Percentiles rank a stretch among this genome's conserved stretches.
Evolutionary conservation across 1,140 invertebrate genomes (phyloP).

Genomic region (Sinella curviseta): DNA sequence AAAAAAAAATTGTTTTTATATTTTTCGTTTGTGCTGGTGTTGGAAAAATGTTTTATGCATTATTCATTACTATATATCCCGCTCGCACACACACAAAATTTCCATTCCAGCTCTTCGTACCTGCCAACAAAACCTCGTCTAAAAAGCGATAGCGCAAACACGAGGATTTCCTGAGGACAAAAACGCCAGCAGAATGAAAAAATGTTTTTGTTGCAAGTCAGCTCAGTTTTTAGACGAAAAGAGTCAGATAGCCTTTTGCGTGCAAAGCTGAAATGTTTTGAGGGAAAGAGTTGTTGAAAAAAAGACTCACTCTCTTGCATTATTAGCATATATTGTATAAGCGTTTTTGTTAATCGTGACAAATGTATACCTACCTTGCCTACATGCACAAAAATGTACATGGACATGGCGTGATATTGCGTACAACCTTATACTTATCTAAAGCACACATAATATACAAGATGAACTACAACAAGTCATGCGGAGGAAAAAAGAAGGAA

Average conservation of each 20-base stretch:
- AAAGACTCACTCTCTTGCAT: too few species aligned
- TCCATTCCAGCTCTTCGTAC: neutral
- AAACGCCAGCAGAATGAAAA: slow-evolving; percentile 8
- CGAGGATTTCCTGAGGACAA: neutral
- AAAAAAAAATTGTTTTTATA: too few species aligned
- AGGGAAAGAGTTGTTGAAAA: neutral
- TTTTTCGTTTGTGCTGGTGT: neutral
- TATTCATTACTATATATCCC: slow-evolving; percentile 9
- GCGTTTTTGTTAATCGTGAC: too few species aligned
- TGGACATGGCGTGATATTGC: too few species aligned
- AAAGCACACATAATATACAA: too few species aligned
- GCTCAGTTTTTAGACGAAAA: neutral
- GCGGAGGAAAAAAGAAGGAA: too few species aligned
- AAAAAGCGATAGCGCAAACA: neutral
- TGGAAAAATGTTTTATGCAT: slow-evolving; percentile 12
- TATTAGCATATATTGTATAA: too few species aligned
- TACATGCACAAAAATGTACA: too few species aligned
- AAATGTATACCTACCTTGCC: too few species aligned
- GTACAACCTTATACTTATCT: too few species aligned
- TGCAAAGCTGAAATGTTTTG: slow-evolving; percentile 15
- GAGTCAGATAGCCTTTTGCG: slow-evolving; percentile 32
- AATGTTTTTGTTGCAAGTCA: neutral
- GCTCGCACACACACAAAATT: neutral
- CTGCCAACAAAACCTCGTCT: neutral
- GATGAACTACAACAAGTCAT: too few species aligned